phyloP scores from a whole-genome alignment of 1,140 invertebrate genomes.

The Drosophila nigromelanica region DNA sequence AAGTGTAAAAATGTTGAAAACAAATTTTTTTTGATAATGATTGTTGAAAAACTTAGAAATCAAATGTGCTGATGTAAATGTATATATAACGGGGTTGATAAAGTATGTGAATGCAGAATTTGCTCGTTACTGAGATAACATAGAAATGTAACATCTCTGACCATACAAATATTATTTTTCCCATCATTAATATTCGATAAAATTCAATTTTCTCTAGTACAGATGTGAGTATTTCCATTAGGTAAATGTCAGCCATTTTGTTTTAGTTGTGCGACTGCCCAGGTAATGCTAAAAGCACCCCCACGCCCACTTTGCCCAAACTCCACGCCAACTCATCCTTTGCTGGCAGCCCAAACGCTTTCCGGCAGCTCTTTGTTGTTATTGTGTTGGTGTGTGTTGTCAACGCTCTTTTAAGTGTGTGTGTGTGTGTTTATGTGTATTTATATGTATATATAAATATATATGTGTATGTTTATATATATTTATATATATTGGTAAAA shows the following conservation, averaged over 20 bases:
- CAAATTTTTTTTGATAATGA: neutral
- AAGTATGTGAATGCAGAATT: too few species aligned
- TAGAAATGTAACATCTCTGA: too few species aligned
- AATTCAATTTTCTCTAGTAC: constrained; percentile 4
- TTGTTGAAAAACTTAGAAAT: neutral
- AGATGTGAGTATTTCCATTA: constrained; percentile 17
- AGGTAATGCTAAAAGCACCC: constrained; percentile 1
- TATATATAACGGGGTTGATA: too few species aligned
- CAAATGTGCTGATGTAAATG: neutral
- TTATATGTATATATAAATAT: neutral
- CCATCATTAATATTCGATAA: too few species aligned
- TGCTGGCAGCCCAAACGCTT: constrained; percentile 26
- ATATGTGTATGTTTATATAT: constrained; percentile 14
- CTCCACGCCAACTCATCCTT: neutral
- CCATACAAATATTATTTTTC: too few species aligned
- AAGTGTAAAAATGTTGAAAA: neutral
- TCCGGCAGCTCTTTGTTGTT: constrained; percentile 21
- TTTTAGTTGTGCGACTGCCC: constrained; percentile 32
- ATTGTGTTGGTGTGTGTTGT: constrained; percentile 26
- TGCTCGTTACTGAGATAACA: too few species aligned
- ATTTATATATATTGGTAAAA: constrained; percentile 21
- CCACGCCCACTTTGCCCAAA: neutral
- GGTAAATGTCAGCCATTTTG: constrained; percentile 45
- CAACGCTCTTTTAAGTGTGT: constrained; percentile 16
- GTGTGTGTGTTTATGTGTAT: constrained; percentile 18